Percentiles rank a stretch among this genome's conserved stretches.
Evolutionary conservation across 1,140 invertebrate genomes (phyloP).

Genomic region (Nasonia giraulti): DNA sequence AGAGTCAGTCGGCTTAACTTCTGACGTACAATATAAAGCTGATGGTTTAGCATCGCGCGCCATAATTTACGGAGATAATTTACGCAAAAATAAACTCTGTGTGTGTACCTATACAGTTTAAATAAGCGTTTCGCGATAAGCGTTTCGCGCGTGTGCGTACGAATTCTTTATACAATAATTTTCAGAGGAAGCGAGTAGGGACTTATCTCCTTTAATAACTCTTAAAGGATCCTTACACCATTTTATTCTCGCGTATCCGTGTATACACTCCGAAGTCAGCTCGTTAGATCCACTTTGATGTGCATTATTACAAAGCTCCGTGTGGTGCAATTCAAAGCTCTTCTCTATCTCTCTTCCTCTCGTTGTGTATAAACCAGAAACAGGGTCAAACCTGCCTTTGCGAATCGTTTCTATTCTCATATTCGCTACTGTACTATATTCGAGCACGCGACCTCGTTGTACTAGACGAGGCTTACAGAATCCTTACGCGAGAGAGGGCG

Average conservation of each 20-base stretch:
- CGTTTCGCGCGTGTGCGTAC: background rate
- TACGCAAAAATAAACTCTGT: background rate
- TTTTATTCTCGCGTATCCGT: background rate
- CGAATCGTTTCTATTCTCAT: slow-evolving; percentile 13
- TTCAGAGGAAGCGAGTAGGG: too few relatives aligned
- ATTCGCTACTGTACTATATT: background rate
- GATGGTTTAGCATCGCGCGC: background rate
- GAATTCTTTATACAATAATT: background rate
- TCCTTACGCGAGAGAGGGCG: background rate
- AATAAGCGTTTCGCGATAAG: background rate
- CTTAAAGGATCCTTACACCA: background rate
- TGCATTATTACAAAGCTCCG: background rate
- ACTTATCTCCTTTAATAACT: background rate
- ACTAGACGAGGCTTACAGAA: background rate
- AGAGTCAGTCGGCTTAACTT: background rate
- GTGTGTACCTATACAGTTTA: background rate
- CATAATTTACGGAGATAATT: background rate
- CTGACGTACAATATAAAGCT: slow-evolving; percentile 18
- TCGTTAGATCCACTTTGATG: slow-evolving; percentile 19
- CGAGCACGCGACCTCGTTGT: background rate
- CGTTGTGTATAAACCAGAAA: background rate
- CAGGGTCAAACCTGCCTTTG: slow-evolving; percentile 6
- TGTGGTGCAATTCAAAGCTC: background rate
- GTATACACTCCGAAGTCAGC: background rate
- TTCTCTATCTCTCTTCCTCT: background rate